Evolutionary conservation across 2,113 vertebrate species (phyloP).

Genomic region (Hirundichthys speculiger): DNA sequence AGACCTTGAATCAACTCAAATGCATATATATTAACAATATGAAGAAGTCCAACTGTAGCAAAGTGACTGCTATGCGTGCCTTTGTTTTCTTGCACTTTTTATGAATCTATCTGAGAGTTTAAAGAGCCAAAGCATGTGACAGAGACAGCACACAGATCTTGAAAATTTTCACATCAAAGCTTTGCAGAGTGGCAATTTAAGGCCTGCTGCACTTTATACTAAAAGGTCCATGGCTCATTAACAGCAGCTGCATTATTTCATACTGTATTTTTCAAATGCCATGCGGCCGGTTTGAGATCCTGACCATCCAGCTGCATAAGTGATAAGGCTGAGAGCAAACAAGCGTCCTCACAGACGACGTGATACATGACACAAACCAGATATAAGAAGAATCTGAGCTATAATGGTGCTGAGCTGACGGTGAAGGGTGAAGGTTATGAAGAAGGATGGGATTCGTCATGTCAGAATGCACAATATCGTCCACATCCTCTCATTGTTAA

Average conservation of each 20-base stretch:
- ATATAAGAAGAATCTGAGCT: conserved; percentile 21
- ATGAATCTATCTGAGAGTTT: no score
- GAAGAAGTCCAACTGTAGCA: conserved; percentile 7
- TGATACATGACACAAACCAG: conserved; percentile 47
- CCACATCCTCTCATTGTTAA: conserved; percentile 3
- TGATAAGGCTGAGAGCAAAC: conserved; percentile 44
- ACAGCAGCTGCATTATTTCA: conserved; percentile 6
- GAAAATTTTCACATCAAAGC: not conserved
- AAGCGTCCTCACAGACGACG: conserved; percentile 9
- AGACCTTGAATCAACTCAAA: conserved; percentile 1
- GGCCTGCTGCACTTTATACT: not conserved
- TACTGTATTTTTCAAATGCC: conserved; percentile 15
- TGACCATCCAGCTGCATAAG: conserved; percentile 26
- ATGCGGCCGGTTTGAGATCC: conserved; percentile 8
- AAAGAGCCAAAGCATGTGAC: no score
- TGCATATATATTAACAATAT: not conserved
- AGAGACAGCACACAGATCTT: no score
- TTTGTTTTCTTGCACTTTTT: not conserved
- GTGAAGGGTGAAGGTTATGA: conserved; percentile 4
- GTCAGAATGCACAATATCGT: not conserved
- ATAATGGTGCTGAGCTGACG: not conserved
- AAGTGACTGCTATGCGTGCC: conserved; percentile 7
- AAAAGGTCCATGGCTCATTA: conserved; percentile 26
- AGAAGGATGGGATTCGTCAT: not conserved
- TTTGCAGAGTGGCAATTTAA: conserved; percentile 16